Percentiles rank a stretch among this genome's conserved stretches.
Conservation (phyloP, 2,797 vertebrate species). For the Peromyscus nudipes region DNA sequence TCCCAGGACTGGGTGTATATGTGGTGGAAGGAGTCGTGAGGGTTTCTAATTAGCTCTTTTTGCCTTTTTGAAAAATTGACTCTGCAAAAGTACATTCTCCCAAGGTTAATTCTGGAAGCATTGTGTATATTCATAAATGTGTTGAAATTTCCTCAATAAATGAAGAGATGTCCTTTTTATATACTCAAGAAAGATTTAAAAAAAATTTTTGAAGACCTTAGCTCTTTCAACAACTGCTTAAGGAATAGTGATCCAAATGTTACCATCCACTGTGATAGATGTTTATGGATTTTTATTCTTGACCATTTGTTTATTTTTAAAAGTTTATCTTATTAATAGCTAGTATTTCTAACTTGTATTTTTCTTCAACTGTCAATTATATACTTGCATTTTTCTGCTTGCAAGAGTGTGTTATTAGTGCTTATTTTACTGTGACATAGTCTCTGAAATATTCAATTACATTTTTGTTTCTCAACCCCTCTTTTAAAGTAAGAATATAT, state of each 20-base stretch:
- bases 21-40: background rate
- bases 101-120: background rate
- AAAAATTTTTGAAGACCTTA: background rate
- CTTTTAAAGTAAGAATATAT: background rate
- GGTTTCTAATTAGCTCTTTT: background rate
- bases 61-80: background rate
- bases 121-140: background rate
- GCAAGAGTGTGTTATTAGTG: background rate
- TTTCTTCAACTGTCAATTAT: background rate
- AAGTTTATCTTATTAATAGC: background rate
- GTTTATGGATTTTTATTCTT: background rate
- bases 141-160: background rate
- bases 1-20: background rate
- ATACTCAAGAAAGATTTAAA: background rate
- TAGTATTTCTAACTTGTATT: background rate
- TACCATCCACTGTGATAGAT: background rate
- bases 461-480: background rate
- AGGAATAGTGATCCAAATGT: background rate
- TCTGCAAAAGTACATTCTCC: background rate
- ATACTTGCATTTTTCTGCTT: background rate
- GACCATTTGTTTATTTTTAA: background rate
- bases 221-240: background rate
- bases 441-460: background rate
- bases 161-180: background rate
- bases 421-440: background rate